These are phyloP conservation scores for Meloe dianella DNA, from an alignment of 2,888 invertebrate genomes.

Conservation along the genomic window DNA sequence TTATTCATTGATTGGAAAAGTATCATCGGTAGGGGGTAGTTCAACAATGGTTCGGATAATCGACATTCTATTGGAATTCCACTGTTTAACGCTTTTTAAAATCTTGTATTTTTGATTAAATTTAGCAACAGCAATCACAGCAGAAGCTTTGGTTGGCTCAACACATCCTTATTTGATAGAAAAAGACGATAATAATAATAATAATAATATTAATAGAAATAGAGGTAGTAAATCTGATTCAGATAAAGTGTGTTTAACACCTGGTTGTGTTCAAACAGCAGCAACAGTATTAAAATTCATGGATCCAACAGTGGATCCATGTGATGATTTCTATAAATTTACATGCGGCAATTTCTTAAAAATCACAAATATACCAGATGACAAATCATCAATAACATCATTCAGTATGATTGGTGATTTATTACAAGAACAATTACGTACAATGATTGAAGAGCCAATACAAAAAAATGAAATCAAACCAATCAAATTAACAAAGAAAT, in stretches of 20 bases:
- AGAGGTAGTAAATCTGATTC: not conserved
- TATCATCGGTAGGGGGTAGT: too few species aligned
- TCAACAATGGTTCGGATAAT: too few species aligned
- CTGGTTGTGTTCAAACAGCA: slow-evolving; percentile 84
- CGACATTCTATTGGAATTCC: too few species aligned
- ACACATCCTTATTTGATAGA: slow-evolving; percentile 37
- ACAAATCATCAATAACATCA: slow-evolving; percentile 78
- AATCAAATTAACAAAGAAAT: slow-evolving; percentile 77
- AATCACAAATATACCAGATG: slow-evolving; percentile 77
- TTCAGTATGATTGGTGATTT: slow-evolving; percentile 78
- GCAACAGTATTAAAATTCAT: slow-evolving; percentile 74
- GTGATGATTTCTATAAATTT: slow-evolving; percentile 83
- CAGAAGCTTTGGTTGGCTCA: slow-evolving; percentile 48
- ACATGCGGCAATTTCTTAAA: slow-evolving; percentile 79
- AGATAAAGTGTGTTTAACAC: slow-evolving; percentile 68
- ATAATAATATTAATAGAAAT: slow-evolving; percentile 48
- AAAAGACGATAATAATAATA: slow-evolving; percentile 38
- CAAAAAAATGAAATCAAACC: slow-evolving; percentile 69
- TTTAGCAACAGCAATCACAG: slow-evolving; percentile 46
- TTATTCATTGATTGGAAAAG: too few species aligned
- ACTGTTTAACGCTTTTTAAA: not conserved
- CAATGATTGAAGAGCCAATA: slow-evolving; percentile 72
- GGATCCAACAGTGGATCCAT: slow-evolving; percentile 75
- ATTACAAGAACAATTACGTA: slow-evolving; percentile 74
- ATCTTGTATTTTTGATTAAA: not conserved